Conservation (phyloP, 2,113 vertebrate genomes). For the Propithecus coquereli region DNA sequence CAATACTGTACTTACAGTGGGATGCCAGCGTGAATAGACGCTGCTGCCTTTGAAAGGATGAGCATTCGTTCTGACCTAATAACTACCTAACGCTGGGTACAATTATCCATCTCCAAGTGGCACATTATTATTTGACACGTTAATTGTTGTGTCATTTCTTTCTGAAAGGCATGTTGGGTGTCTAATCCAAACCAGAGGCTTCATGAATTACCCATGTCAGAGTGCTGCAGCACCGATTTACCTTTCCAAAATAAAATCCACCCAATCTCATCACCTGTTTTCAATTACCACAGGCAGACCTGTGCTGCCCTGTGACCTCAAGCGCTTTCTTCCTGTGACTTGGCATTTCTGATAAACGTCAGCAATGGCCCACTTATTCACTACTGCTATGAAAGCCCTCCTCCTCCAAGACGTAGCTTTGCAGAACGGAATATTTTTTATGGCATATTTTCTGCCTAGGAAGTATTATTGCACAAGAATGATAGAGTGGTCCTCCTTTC, state of each 20-base stretch:
- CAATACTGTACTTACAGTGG: constrained; percentile 63
- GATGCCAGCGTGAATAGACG: constrained; percentile 29
- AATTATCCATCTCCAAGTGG: constrained; percentile 76
- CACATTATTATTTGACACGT: constrained; percentile 76
- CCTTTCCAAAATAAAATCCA: constrained; percentile 57
- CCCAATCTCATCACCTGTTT: constrained; percentile 31
- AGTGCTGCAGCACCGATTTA: neutral
- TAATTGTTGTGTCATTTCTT: constrained; percentile 77
- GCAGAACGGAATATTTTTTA: neutral
- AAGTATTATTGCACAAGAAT: neutral
- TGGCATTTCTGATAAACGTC: constrained; percentile 3
- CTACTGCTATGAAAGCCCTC: neutral
- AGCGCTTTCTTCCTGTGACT: neutral
- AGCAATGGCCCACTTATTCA: neutral
- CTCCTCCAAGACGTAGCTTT: neutral
- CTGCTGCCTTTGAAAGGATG: constrained; percentile 66
- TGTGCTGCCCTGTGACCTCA: neutral
- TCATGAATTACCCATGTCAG: constrained; percentile 64
- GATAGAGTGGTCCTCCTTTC: neutral
- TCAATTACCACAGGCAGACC: constrained; percentile 2
- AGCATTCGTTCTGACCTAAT: constrained; percentile 66
- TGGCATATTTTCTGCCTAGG: neutral
- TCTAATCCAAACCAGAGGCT: constrained; percentile 61
- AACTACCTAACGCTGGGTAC: constrained; percentile 71
- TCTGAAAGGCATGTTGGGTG: constrained; percentile 70